Conservation (phyloP, 2,113 vertebrate genomes). For the Neodontobutis hainanensis region DNA sequence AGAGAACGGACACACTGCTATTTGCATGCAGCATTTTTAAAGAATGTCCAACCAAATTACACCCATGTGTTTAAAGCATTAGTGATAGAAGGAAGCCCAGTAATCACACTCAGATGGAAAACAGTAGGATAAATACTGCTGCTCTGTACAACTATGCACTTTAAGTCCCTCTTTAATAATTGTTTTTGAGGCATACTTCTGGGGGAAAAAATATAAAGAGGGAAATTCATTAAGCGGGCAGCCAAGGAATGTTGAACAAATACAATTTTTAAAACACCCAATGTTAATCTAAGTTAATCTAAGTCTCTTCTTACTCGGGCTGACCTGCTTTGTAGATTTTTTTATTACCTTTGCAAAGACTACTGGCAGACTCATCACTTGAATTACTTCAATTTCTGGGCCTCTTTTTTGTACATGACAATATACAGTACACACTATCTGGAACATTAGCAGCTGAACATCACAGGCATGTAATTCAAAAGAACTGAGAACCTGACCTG, state of each 20-base stretch:
- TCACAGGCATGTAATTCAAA: conserved; percentile 12
- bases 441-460: neutral
- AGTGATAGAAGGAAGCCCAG: conserved; percentile 29
- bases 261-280: conserved; percentile 48
- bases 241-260: conserved; percentile 60
- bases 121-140: neutral
- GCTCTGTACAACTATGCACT: conserved; percentile 3
- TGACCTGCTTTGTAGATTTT: conserved; percentile 37
- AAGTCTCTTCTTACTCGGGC: conserved; percentile 20
- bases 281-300: conserved; percentile 24
- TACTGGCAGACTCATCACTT: conserved; percentile 23
- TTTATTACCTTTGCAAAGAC: conserved; percentile 48
- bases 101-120: conserved; percentile 5
- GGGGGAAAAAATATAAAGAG: conserved; percentile 29
- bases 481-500: conserved; percentile 22
- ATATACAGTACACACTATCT: too few species aligned
- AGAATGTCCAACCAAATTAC: conserved; percentile 5
- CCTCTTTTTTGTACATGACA: too few species aligned
- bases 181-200: conserved; percentile 41
- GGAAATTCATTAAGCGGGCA: conserved; percentile 58
- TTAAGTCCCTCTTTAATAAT: conserved; percentile 41
- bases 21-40: conserved; percentile 23
- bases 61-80: conserved; percentile 35
- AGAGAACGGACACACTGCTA: conserved; percentile 19
- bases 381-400: conserved; percentile 22